Evolutionary conservation across 35 echinoderm and acorn worm species (phyloP).

Genomic region (Apostichopus japonicus): DNA sequence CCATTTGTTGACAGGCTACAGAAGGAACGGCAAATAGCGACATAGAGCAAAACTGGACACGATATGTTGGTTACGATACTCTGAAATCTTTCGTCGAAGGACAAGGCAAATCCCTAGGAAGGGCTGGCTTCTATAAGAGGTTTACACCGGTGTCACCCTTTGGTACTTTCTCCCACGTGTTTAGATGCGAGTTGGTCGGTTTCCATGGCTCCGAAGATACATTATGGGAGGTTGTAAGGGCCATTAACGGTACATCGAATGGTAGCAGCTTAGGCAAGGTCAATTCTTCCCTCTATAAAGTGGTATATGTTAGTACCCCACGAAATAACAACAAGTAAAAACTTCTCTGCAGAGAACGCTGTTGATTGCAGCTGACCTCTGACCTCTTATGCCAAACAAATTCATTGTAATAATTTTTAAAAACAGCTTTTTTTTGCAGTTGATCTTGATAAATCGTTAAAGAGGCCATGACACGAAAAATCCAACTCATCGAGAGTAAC

Average conservation of each 20-base stretch:
- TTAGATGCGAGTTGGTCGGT: conserved; percentile 17
- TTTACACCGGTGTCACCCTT: conserved; percentile 48
- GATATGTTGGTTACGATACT: not conserved
- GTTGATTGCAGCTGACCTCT: not conserved
- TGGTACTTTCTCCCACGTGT: conserved; percentile 23
- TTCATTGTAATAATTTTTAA: too few species aligned
- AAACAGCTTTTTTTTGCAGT: too few species aligned
- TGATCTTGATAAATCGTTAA: too few species aligned
- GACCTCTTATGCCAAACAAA: too few species aligned
- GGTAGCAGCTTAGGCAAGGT: not conserved
- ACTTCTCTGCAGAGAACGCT: not conserved
- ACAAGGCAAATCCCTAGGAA: conserved; percentile 11
- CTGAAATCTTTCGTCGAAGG: conserved; percentile 24
- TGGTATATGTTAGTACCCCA: conserved; percentile 22
- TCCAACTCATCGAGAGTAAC: too few species aligned
- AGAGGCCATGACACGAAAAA: too few species aligned
- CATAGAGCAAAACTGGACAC: not conserved
- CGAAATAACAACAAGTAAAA: conserved; percentile 24
- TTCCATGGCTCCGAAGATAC: conserved; percentile 18
- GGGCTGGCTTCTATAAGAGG: conserved; percentile 51
- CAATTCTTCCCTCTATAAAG: conserved; percentile 31
- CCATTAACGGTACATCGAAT: conserved; percentile 17
- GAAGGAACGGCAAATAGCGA: not conserved
- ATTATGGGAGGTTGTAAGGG: conserved; percentile 21
- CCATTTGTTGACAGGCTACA: too few species aligned